Base-by-base conservation (phyloP, 2,888 invertebrate species). In the Pegoplata infirma region DNA sequence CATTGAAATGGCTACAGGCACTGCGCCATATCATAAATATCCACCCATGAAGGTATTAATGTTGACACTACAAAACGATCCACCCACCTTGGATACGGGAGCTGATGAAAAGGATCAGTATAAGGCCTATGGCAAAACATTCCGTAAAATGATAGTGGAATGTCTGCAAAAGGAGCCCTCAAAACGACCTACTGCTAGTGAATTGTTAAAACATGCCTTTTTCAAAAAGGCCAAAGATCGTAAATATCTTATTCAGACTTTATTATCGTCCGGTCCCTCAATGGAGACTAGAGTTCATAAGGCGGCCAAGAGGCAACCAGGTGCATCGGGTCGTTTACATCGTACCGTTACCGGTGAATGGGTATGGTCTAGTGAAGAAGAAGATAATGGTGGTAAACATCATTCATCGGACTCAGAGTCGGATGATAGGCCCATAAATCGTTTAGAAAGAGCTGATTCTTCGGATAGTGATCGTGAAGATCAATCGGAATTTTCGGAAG, bases 41-140 rank as follows among this genome's bases (percentile, higher is more conserved):
- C 98, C 99, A 32, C 98, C 99, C 0, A 98, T 99, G 98, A 99
- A 99, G 91, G 97, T 99, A 63, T 91, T 99, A 71, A 98, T 99
- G 98, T 90, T 99, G 81, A 99, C 99, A 0, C 91, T 99, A 76
- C 98, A 99, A 90, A 99, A 99, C 86, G 99, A 99, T 85, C 98
- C 99, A 10, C 99, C 99, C 1, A 95, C 95, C 49, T 91, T 99
- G 84, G 99, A 99, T 86, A 97, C 98, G 63, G 94, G 94, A 63
- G 96, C 98, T 0, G 98, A 98, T 83, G 97, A 98, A 84, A 98
- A 97, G 89, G 98, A 99, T 87, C 99, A 99, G 90, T 99, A 98
- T 89, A 98, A 99, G 91, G 94, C 94, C 0, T 99, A 98, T 86
- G 98, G 99, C 23, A 99, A 98, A 91, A 97, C 97, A 63, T 98